Evolutionary conservation across 1,140 invertebrate genomes (phyloP), one percentile per base, ranked within the genome.

Genomic region (Pararge aegeria): DNA sequence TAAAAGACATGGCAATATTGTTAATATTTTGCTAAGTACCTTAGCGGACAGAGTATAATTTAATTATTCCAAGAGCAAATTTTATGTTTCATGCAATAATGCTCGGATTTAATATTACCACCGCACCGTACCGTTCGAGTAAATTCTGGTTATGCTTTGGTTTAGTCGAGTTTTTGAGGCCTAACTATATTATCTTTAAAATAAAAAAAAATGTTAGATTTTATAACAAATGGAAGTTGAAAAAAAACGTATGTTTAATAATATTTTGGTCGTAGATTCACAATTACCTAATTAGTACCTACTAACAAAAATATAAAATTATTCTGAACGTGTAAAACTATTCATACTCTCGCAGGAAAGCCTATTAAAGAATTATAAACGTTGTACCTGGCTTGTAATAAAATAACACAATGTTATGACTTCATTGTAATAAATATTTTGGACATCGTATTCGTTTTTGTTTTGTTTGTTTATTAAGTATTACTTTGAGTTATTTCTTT

Each of bases 351-450:
- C 73, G 63, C 73, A 70, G 68, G 63, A 71, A 58, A 66, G 53
- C 55, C 57, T 64, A 67, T 57, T 67, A 58, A 70, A 77, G 77
- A 75, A 73, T 79, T 74, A 80, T 66, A 83, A 82, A 87, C 75
- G 73, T 68, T 85, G 86, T 89, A 89, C 84, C 86, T 89, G 86
- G 80, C 80, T 83, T 85, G 75, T 87, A 87, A 89, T 81, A 84
- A 84, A 87, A 89, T 81, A 87, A 85, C 78, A 77, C 52, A 65
- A 77, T 84, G 81, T 87, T 82, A 79, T 70, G 78, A 84, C 78
- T 85, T 84, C 80, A 84, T 76, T 85, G 77, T 87, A 87, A 87
- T 87, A 89, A 87, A 89, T 80, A 86, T 83, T 87, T 87, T 83
- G 80, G 78, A 87, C 79, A 85, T 77, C 72, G 70, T 66, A 69